Evolutionary conservation across 2,113 vertebrate genomes (phyloP), one percentile per base, ranked within the genome.

Genomic region (Labrus mixtus): DNA sequence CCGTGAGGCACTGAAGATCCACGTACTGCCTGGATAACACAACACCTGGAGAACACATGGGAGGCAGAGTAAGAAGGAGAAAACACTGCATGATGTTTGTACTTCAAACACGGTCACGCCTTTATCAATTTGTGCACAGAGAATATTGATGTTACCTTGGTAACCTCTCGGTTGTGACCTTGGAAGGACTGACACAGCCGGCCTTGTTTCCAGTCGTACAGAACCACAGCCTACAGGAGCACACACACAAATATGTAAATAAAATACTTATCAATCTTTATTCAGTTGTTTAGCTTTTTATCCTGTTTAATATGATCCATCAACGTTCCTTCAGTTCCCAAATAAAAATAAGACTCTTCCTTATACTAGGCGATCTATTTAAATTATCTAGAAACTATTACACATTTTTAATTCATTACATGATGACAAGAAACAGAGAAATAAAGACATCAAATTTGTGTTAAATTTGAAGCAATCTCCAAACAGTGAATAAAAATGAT

Each of bases 1-100:
- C 33, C 98, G 94, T 36, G 97, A 99, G 7, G 96, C 96, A 0
- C 98, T 99, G 90, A 99, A 98, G 84, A 98, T 93, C 88, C 93
- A 95, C n/a, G 39, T 94, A 12, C 95, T 96, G 48, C 93, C 93
- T 19, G 81, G 89, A 77, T 95, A 84, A 76, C 95, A 96, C 78
- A 93, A 78, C 74, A 97, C 93, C 97, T 99, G 79, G n/a, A 16
- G 61, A 51, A 77, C 1, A 61, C 45, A 68, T 3, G 19, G 50
- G 73, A n/a, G 55, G 53, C 10, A 50, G 33, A 63, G 29, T 75
- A 37, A 50, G 17, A 48, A 19, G 15, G 46, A 67, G 29, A 75
- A 53, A 43, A 46, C 33, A 68, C 43, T 15, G 55, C 10, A 70
- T 1, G 15, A 64, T n/a, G 43, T 1, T 48, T 53, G 45, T 68